Base-by-base conservation (phyloP, 1,140 invertebrate species). In the Phortica variegata region DNA sequence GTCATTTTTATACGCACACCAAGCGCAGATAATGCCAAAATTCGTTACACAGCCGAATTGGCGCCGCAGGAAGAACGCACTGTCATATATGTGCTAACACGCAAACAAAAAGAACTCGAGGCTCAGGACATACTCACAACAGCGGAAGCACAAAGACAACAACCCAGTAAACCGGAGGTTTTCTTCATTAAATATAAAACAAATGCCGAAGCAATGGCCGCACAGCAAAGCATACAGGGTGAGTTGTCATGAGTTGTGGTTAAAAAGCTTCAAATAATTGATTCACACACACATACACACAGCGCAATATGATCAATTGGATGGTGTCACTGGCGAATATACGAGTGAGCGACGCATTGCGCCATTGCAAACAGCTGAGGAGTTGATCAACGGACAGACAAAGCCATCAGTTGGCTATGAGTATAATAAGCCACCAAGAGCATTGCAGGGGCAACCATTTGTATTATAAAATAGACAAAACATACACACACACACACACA, bases 1-100 rank as follows among this genome's bases (percentile, higher is more conserved):
- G 90, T 91, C 53, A 89, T 92, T 60, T 90, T 90, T 81, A 90
- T 91, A 70, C 88, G 89, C 75, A 87, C 88, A 20, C 88, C 88
- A 19, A 81, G 83, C 20, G 79, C 83, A 5, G 79, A 80, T 52
- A 83, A 83, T 32, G 83, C 83, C 43, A 83, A 84, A 0, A 1
- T 84, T 78, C 42, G 79, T 76, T 31, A 77, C 82, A 86, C 87
- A 33, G 78, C 81, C n/a, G 80, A 87, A 47, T 31, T 71, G 56
- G 82, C 84, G 21, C 55, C 84, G 31, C 86, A 86, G 49, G 88
- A 91, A 77, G 87, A 90, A 63, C 90, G 90, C 60, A 92, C 89
- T 10, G 82, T 91, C 34, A 89, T 91, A 56, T 91, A 91, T 73
- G 89, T 91, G 2, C 78, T 91, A 33, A 87, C 87, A 4, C 88